A percentile compares a stretch with the other conserved stretches of the same genome.
Evolutionary conservation across 37 sponge, comb jelly and placozoan genomes (phyloP).

Genomic region (Aplysina aerophoba): DNA sequence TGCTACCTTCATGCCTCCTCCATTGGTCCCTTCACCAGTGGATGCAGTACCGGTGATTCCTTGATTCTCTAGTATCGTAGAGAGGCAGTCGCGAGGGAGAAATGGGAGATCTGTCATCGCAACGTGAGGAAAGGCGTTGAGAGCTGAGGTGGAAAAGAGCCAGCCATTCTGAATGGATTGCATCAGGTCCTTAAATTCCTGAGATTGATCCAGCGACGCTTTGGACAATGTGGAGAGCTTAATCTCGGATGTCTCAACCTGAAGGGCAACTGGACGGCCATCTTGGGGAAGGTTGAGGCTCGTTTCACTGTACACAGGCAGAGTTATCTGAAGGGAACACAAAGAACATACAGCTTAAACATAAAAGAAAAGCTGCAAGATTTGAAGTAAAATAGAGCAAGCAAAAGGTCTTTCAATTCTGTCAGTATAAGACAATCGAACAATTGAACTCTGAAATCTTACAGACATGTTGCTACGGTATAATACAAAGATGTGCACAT

Average conservation of each 20-base stretch:
- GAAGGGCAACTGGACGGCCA: slow-evolving; percentile 73
- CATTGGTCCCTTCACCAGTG: not conserved
- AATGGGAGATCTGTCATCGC: slow-evolving; percentile 28
- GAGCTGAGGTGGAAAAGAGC: slow-evolving; percentile 41
- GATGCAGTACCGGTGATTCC: not conserved
- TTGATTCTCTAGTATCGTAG: not conserved
- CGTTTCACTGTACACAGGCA: slow-evolving; percentile 48
- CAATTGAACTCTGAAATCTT: too few species aligned
- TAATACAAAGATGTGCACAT: too few species aligned
- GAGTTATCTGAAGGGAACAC: slow-evolving; percentile 54
- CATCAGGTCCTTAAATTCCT: slow-evolving; percentile 38
- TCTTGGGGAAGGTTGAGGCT: slow-evolving; percentile 3
- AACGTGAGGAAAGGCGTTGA: slow-evolving; percentile 62
- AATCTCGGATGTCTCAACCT: slow-evolving; percentile 71
- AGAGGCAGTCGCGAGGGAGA: slow-evolving; percentile 34
- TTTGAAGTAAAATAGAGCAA: too few species aligned
- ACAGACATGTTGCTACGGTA: too few species aligned
- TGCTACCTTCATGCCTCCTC: too few species aligned
- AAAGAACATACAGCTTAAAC: not conserved
- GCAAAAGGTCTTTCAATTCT: too few species aligned
- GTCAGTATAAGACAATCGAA: too few species aligned
- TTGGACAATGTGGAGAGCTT: slow-evolving; percentile 41
- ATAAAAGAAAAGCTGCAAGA: too few species aligned
- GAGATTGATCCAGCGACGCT: slow-evolving; percentile 21
- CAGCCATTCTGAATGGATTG: slow-evolving; percentile 34